A percentile compares a stretch with the other conserved stretches of the same genome.
Evolutionary conservation across 2,797 vertebrate genomes (phyloP).

Genomic region (Enteromius argenteus): DNA sequence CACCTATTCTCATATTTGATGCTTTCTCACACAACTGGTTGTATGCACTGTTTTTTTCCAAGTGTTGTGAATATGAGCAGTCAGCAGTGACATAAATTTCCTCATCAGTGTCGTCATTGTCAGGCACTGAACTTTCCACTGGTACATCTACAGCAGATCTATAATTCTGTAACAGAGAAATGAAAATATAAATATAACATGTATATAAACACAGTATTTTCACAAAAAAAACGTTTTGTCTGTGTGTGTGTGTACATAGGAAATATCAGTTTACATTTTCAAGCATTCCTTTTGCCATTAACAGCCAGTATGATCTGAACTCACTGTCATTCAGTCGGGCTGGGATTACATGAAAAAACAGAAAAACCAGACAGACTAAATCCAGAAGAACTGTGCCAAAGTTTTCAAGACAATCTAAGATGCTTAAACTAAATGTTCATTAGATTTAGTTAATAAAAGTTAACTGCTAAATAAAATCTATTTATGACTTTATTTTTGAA

Average conservation of each 20-base stretch:
- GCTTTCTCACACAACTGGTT: slow-evolving; percentile 56
- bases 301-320: not conserved
- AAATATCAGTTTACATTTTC: not conserved
- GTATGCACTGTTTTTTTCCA: slow-evolving; percentile 51
- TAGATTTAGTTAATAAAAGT: too few species aligned
- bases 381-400: not conserved
- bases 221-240: not conserved
- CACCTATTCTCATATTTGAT: slow-evolving; percentile 48
- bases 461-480: too few species aligned
- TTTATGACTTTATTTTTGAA: too few species aligned
- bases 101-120: slow-evolving; percentile 33
- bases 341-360: not conserved
- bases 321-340: not conserved
- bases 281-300: not conserved
- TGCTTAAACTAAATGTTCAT: too few species aligned
- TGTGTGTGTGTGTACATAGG: not conserved
- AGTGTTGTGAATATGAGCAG: slow-evolving; percentile 39
- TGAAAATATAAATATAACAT: slow-evolving; percentile 27
- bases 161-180: slow-evolving; percentile 64
- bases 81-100: slow-evolving; percentile 44
- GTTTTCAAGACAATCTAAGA: not conserved
- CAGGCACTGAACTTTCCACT: slow-evolving; percentile 44
- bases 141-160: slow-evolving; percentile 46
- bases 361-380: not conserved
- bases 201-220: not conserved